Evolutionary conservation across 2,113 vertebrate genomes (phyloP).

Genomic region (Emydocephalus ijimae): DNA sequence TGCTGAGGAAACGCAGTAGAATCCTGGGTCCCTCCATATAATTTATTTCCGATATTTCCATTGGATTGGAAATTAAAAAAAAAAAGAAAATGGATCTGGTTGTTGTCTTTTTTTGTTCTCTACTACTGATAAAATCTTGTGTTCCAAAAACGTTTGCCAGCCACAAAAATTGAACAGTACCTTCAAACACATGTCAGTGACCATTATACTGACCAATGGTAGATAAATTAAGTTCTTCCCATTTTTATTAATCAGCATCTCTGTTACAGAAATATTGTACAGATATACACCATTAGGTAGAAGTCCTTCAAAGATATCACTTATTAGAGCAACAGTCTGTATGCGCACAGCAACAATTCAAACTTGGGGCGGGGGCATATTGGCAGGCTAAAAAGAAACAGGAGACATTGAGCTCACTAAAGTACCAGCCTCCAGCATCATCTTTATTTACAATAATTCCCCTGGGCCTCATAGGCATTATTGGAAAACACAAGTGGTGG

Average conservation of each 20-base stretch:
- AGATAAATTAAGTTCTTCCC: background rate
- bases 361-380: background rate
- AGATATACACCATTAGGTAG: background rate
- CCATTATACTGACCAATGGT: background rate
- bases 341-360: background rate
- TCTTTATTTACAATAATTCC: background rate
- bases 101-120: background rate
- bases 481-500: background rate
- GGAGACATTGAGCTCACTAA: background rate
- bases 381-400: background rate
- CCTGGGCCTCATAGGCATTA: background rate
- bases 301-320: background rate
- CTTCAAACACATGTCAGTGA: background rate
- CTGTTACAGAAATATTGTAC: background rate
- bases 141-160: background rate
- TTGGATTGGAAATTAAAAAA: background rate
- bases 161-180: background rate
- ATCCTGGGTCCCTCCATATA: background rate
- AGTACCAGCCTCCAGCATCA: background rate
- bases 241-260: background rate
- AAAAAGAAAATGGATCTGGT: background rate
- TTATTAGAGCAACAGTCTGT: background rate
- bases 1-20: background rate
- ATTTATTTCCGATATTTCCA: background rate
- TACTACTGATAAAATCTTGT: background rate